Evolutionary conservation across 2,888 invertebrate genomes (phyloP), one percentile per base, ranked within the genome.

Genomic region (Orthosia gracilis): DNA sequence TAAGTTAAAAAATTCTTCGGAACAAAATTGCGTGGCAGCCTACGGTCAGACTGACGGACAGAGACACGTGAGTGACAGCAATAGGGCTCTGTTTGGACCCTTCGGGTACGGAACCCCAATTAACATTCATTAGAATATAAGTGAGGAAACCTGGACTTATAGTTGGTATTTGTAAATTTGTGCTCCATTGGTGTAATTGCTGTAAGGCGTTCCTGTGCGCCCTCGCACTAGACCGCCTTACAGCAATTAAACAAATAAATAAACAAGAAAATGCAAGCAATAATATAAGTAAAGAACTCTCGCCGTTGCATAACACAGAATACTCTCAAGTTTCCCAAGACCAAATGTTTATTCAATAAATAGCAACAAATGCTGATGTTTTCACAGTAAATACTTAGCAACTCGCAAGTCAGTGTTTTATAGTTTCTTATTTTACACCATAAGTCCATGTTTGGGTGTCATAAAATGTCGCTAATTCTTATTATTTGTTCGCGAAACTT

Each of bases 391-490:
- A 92, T 91, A 89, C 86, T 90, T 87, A 87, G 89, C 78, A 69
- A 68, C 84, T 87, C 80, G 87, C 88, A 88, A 89, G 87, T 89
- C 88, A 86, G 86, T 87, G 84, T 87, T 88, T 89, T 90, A 89
- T 89, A 91, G 84, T 85, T 85, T 83, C 88, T 89, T 88, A 88
- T 86, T 85, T 87, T 87, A 76, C 69, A 76, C 75, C 86, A 78
- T 84, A 72, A 74, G 49, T 12, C 85, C 83, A 84, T 90, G 88
- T 92, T 92, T 90, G 89, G 82, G 71, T 80, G 89, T 85, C 84
- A 88, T 91, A 88, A 92, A 90, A 89, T 76, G 86, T 91, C 89
- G 94, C 92, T 93, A 93, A 93, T 94, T 91, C 90, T 88, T 87
- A 80, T 90, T 93, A 87, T 94, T 93, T 94, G 91, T 90, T 77